Evolutionary conservation across 2,888 invertebrate species (phyloP).

Genomic region (Pyralis farinalis): DNA sequence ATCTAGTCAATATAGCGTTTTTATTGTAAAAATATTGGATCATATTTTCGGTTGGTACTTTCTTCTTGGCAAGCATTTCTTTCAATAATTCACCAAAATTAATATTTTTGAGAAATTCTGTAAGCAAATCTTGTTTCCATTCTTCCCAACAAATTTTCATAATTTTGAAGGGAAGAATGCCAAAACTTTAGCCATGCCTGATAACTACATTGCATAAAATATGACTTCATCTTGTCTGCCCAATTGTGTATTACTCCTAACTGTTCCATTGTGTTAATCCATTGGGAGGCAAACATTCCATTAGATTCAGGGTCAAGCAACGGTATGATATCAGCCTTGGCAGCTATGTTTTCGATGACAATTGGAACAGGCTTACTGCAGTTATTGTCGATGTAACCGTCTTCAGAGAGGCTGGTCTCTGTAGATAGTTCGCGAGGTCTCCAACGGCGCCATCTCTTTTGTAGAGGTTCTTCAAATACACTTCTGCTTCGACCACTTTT

Average conservation of each 20-base stretch:
- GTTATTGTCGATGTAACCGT: not conserved
- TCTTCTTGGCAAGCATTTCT: constrained; percentile 5
- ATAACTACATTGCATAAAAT: constrained; percentile 6
- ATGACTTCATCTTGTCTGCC: constrained; percentile 1
- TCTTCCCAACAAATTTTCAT: constrained; percentile 6
- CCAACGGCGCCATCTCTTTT: constrained; percentile 1
- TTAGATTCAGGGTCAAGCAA: constrained; percentile 4
- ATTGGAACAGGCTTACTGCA: not conserved
- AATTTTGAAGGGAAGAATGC: constrained; percentile 2
- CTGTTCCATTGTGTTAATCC: constrained; percentile 11
- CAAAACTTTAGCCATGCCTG: constrained; percentile 7
- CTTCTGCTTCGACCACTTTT: too few relatives aligned
- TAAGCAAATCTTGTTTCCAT: constrained; percentile 5
- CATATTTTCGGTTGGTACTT: constrained; percentile 4
- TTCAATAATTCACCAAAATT: constrained; percentile 4
- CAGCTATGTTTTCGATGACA: not conserved
- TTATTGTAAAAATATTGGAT: constrained; percentile 11
- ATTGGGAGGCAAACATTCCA: not conserved
- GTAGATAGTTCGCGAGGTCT: not conserved
- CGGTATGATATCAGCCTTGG: constrained; percentile 9
- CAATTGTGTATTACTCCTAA: constrained; percentile 3
- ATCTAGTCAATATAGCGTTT: constrained; percentile 7
- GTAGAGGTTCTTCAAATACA: too few relatives aligned
- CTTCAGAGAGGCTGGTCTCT: too few relatives aligned
- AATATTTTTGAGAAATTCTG: constrained; percentile 2